Evolutionary conservation across 2,797 vertebrate species (phyloP), one percentile per base, ranked within the genome.

Genomic region (Epinephelus malabaricus): DNA sequence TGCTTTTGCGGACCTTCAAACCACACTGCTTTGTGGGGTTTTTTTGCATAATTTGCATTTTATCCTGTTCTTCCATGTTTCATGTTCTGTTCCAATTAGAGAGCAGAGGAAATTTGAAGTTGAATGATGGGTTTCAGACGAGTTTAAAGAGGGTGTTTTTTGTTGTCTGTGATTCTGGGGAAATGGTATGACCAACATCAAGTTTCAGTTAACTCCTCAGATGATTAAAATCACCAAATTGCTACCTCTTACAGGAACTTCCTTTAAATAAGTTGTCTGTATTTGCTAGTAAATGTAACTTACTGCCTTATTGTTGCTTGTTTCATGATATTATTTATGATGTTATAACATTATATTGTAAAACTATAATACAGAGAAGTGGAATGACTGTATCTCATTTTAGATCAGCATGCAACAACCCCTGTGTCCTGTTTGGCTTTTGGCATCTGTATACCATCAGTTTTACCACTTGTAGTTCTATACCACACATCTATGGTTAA

Each of bases 101-200:
- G 6, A 9, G 25, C 43, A 63, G 12, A n/a, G n/a, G 19, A 59
- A 34, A 43, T 43, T 18, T 53, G 19, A 40, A 53, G 27, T 7
- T 43, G 34, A 54, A 19, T 55, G 38, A 47, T 50, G 27, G 10
- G 8, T 56, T 47, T 38, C 2, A 30, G 13, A 4, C 2, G 6
- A 27, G 30, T 43, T 19, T 23, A 11, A 13, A 47, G 43, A 67
- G 2, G 55, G 4, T 58, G 3, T 43, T 43, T 10, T 30, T 30
- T 18, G 3, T 43, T 43, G 5, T 18, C 8, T 34, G 3, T 54
- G 59, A 30, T 17, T 5, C 9, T 19, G 15, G 6, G 14, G 25
- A n/a, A 54, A 73, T 45, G 8, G 15, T 62, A n/a, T 65, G 46
- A 71, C 18, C 23, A 50, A 18, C 49, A 66, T 53, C 18, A 47